phyloP scores from a whole-genome alignment of 2,113 vertebrate genomes.

The Triplophysa siluroides region DNA sequence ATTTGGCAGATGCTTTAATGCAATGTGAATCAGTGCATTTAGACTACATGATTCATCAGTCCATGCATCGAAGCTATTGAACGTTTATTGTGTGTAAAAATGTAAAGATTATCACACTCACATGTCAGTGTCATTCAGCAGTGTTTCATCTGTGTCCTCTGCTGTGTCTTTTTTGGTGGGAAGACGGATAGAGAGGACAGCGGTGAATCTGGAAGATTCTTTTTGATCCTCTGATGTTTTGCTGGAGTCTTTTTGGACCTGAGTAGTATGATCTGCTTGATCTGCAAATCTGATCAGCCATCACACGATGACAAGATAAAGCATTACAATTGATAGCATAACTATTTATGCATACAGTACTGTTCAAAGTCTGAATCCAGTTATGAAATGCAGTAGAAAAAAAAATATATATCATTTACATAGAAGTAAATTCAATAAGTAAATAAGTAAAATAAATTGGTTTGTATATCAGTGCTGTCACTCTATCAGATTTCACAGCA shows the following conservation, averaged over 20 bases:
- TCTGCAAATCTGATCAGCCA: conserved; percentile 40
- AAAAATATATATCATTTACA: no score
- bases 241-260: not conserved
- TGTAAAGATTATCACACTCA: conserved; percentile 28
- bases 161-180: not conserved
- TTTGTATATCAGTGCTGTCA: no score
- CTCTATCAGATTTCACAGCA: no score
- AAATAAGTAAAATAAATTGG: no score
- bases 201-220: conserved; percentile 30
- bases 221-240: not conserved
- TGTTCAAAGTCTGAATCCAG: not conserved
- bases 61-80: no score
- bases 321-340: not conserved
- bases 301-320: conserved; percentile 8
- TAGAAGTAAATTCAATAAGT: no score
- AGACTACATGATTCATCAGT: no score
- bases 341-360: not conserved
- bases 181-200: conserved; percentile 35
- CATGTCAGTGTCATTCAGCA: conserved; percentile 1
- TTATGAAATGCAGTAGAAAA: not conserved
- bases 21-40: no score
- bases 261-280: conserved; percentile 22
- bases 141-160: not conserved
- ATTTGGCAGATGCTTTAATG: no score
- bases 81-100: not conserved